Evolutionary conservation across 1,140 invertebrate species (phyloP), one percentile per base, ranked within the genome.

Genomic region (Helicoverpa zea): DNA sequence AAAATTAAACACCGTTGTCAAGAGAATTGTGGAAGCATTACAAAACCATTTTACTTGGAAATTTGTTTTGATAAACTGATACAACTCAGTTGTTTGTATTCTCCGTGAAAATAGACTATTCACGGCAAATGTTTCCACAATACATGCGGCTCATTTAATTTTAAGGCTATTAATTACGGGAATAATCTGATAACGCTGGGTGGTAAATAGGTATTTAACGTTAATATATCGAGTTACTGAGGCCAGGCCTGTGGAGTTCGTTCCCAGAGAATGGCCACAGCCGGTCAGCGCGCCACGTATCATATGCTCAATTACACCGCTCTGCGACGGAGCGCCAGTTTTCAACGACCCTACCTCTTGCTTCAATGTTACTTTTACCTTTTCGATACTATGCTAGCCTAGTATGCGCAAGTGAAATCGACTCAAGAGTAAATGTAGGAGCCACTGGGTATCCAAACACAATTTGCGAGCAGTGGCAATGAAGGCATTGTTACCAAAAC

Each of bases 221-320:
- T 29, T 14, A 56, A 59, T 54, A 16, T 79, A 79, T 79, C 51
- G 52, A 70, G 61, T 70, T 79, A 58, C 51, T 30, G 58, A 64
- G 72, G 83, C 80, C 83, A 85, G 70, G 84, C 82, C 87, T 84
- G 85, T 63, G 75, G 79, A 81, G 80, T 80, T 79, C 76, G 85
- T 87, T 85, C 79, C 54, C 81, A 85, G 81, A 80, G 83, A 84
- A 79, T 87, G 85, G 84, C 81, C 86, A 82, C 89, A 91, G 87
- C 82, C 87, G 89, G 87, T 73, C 88, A 90, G 79, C 85, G 85
- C 77, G 82, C 74, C 64, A 75, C 84, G 86, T 86, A 91, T 92
- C 87, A 90, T 83, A 91, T 88, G 89, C 87, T 90, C 90, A 91
- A 92, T 91, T 91, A 90, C 87, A 91, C 88, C 59, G 81, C 78